A percentile compares a stretch with the other conserved stretches of the same genome.
These are phyloP conservation scores for Troilus luridus DNA, from an alignment of 2,888 invertebrate species.

Conservation along the genomic window DNA sequence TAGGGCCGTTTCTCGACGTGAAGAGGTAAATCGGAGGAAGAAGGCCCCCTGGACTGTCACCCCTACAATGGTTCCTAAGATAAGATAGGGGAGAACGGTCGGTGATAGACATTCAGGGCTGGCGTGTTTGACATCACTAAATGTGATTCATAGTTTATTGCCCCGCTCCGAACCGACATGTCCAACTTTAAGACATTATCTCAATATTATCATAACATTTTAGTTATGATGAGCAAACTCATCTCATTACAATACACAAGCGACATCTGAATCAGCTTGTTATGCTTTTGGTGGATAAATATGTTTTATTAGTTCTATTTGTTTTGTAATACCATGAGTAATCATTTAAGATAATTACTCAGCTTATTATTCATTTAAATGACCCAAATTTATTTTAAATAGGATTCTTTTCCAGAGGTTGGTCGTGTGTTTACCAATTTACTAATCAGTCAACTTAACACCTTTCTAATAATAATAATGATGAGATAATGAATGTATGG, in stretches of 20 bases:
- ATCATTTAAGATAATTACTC: no score
- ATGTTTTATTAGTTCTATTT: no score
- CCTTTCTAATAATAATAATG: no score
- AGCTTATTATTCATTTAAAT: no score
- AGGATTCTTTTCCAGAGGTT: no score
- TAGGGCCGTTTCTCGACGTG: background rate
- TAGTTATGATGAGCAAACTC: background rate
- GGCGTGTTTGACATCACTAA: conserved; percentile 12
- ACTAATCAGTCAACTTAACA: no score
- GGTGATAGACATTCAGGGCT: conserved; percentile 6
- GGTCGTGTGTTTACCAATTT: no score
- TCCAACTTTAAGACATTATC: conserved; percentile 21
- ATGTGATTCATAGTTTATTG: conserved; percentile 16
- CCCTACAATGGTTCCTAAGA: background rate
- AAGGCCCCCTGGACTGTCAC: conserved; percentile 8
- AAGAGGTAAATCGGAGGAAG: conserved; percentile 14
- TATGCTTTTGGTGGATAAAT: no score
- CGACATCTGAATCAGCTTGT: background rate
- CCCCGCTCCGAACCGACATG: background rate
- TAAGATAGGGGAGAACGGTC: background rate
- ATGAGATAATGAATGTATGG: no score
- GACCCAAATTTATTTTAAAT: no score
- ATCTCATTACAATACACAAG: background rate
- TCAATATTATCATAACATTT: background rate
- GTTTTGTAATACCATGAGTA: no score